Evolutionary conservation across 2,888 invertebrate species (phyloP), one percentile per base, ranked within the genome.

Genomic region (Trilocha varians): DNA sequence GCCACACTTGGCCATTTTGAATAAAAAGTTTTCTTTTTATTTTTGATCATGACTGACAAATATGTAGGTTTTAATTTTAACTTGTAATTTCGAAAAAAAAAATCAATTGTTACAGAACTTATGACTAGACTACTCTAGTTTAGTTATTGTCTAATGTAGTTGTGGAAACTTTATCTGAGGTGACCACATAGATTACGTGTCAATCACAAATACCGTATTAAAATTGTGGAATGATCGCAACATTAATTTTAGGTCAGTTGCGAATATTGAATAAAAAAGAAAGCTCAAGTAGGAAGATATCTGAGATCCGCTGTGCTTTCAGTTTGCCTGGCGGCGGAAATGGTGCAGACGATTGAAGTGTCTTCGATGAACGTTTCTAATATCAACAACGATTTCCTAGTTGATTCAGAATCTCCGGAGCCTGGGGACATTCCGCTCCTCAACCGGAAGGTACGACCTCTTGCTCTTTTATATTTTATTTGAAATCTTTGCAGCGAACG

Each of bases 361-460:
- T 11, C 25, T 25, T 25, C 11, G 25, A 25, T 25, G 8, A 25
- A 11, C 25, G 11, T 6, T 25, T 34, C 34, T 9, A 13, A 2
- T 6, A 13, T 6, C 8, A 14, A 39, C 15, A 39, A 32, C 2
- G 36, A 36, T 25, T 3, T 39, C 14, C 33, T 43, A 6, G 13
- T 33, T 2, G 33, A 43, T 9, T 8, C 14, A 5, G 55, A 56
- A 2, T 67, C 63, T 18, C 77, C 77, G 32, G 50, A 46, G 2
- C 17, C 39, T n/a, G 74, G 73, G 4, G 70, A 70, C 18, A 62
- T 78, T 42, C 82, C 82, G 1, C 16, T 71, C 14, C 59, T 83
- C 1, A 83, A 83, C 48, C 63, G 71, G 47, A 83, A 80, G 66
- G 80, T 78, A 43, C 42, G 47, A 32, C 11, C 25, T 6, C 25